phyloP scores from a whole-genome alignment of 2,797 vertebrate genomes.

The Bovichtus diacanthus region DNA sequence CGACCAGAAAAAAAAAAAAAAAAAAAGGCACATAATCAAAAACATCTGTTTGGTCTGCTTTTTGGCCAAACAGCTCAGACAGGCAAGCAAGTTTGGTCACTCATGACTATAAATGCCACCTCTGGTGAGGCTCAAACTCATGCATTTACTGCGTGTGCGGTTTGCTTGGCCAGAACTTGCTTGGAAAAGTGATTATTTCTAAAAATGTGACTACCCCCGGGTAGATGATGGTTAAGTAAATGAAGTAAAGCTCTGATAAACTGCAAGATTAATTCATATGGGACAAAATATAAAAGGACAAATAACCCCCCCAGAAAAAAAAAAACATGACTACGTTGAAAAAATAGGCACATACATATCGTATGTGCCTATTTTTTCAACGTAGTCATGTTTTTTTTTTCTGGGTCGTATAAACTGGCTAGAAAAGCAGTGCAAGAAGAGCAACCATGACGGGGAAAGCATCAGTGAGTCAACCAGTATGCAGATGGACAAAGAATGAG shows the following conservation, averaged over 20 bases:
- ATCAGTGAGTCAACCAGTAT: slow-evolving; percentile 45
- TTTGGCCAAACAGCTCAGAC: neutral
- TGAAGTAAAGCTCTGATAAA: neutral
- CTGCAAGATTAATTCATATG: neutral
- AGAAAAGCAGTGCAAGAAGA: slow-evolving; percentile 4
- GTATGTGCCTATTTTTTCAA: no score
- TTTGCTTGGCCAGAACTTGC: neutral
- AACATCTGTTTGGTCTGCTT: slow-evolving; percentile 8
- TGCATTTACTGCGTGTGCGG: neutral
- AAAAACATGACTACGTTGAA: neutral
- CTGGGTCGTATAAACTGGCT: neutral
- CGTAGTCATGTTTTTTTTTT: no score
- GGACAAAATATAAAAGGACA: neutral
- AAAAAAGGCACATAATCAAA: slow-evolving; percentile 24
- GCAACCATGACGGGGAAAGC: slow-evolving; percentile 6
- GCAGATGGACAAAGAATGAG: slow-evolving; percentile 57
- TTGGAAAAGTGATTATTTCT: neutral
- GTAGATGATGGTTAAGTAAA: slow-evolving; percentile 1
- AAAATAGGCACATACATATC: neutral
- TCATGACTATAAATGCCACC: neutral
- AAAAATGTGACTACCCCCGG: neutral
- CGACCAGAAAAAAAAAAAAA: neutral
- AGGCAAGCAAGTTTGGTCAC: neutral
- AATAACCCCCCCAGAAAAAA: neutral
- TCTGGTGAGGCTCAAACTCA: neutral